Evolutionary conservation across 1,140 invertebrate genomes (phyloP).

Genomic region (Steinernema khuongi): DNA sequence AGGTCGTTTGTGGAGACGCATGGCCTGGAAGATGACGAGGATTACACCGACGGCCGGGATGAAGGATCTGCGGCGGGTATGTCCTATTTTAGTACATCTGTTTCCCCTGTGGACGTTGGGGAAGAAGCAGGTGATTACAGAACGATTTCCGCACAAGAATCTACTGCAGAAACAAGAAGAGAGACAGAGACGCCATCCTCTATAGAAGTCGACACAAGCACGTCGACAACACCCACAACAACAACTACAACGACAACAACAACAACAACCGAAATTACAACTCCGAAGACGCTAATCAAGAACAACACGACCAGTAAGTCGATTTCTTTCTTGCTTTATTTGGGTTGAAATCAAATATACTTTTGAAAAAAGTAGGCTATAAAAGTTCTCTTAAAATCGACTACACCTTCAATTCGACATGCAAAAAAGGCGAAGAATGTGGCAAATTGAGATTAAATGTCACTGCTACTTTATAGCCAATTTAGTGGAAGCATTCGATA

Average conservation of each 20-base stretch:
- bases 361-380: no score
- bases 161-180: not conserved
- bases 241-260: slow-evolving; percentile 6
- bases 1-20: not conserved
- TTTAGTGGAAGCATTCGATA: not conserved
- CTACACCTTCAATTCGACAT: no score
- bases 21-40: not conserved
- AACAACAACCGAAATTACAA: not conserved
- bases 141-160: not conserved
- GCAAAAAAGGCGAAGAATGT: no score
- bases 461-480: not conserved
- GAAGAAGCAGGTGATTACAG: not conserved
- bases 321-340: no score
- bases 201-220: not conserved
- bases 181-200: no score
- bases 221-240: not conserved
- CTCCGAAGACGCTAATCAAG: not conserved
- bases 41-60: not conserved
- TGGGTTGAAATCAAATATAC: no score
- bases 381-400: no score
- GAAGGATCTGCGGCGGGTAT: not conserved
- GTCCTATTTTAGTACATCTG: not conserved
- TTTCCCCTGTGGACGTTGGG: not conserved
- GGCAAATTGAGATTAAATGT: not conserved
- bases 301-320: not conserved